A percentile compares a stretch with the other conserved stretches of the same genome.
Conservation (phyloP, 2,888 invertebrate genomes). For the Halictus ligatus region DNA sequence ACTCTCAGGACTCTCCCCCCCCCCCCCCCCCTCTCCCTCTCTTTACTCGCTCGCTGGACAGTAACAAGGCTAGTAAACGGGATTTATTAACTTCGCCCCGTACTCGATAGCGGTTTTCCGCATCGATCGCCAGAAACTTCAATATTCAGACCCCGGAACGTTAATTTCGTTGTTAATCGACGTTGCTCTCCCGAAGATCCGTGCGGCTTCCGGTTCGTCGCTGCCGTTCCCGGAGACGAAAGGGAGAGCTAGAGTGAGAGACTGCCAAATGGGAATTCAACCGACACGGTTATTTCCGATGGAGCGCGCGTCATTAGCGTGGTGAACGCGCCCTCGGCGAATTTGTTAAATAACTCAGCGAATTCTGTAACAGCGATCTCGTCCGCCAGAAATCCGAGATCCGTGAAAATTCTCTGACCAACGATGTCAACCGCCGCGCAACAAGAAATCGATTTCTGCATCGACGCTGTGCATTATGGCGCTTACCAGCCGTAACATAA, state of each 20-base stretch:
- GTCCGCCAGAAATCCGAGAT: neutral
- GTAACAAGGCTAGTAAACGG: slow-evolving; percentile 35
- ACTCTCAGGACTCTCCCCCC: slow-evolving; percentile 20
- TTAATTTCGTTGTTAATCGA: slow-evolving; percentile 37
- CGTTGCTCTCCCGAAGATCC: slow-evolving; percentile 12
- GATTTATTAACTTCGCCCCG: slow-evolving; percentile 44
- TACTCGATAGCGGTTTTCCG: slow-evolving; percentile 20
- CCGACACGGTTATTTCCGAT: slow-evolving; percentile 38
- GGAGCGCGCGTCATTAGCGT: slow-evolving; percentile 46
- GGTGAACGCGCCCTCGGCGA: slow-evolving; percentile 37
- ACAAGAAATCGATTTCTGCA: slow-evolving; percentile 57
- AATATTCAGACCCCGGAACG: slow-evolving; percentile 12
- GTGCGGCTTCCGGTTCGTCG: neutral
- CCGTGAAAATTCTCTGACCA: slow-evolving; percentile 37
- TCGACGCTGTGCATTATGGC: slow-evolving; percentile 57
- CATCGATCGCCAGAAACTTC: slow-evolving; percentile 31
- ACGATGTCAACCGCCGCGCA: slow-evolving; percentile 44
- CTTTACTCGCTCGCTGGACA: neutral
- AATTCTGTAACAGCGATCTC: slow-evolving; percentile 8
- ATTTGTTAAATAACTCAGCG: slow-evolving; percentile 60
- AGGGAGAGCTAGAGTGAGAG: slow-evolving; percentile 26
- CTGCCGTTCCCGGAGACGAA: slow-evolving; percentile 15
- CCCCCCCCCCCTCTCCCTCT: neutral
- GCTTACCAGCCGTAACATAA: slow-evolving; percentile 49
- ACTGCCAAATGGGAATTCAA: slow-evolving; percentile 41